A percentile compares a stretch with the other conserved stretches of the same genome.
These are phyloP conservation scores for Lithophane ornitopus DNA, from an alignment of 2,888 invertebrate species.

Conservation along the genomic window DNA sequence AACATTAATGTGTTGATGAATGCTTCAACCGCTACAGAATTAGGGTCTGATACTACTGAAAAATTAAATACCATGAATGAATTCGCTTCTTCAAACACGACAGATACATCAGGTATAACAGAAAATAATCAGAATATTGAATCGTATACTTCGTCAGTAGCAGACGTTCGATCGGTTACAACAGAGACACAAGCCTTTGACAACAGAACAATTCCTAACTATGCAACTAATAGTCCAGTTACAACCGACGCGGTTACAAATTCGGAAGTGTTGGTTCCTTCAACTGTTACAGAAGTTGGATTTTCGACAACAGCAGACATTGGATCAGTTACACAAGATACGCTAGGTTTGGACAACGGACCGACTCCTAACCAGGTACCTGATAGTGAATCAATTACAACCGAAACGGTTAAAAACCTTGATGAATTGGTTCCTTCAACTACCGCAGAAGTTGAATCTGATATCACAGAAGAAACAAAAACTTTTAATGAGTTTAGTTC, in stretches of 20 bases:
- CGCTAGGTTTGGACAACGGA: not conserved
- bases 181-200: not conserved
- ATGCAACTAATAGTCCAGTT: conserved; percentile 2
- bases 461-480: conserved; percentile 17
- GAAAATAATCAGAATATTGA: conserved; percentile 11
- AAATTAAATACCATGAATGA: conserved; percentile 5
- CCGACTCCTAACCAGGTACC: not conserved
- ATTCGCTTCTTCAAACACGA: not conserved
- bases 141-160: conserved; percentile 11
- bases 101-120: conserved; percentile 4
- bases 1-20: not conserved
- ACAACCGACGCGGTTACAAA: not conserved
- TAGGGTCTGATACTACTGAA: conserved; percentile 1
- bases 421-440: not conserved
- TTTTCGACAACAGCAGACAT: not conserved
- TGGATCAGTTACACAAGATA: not conserved
- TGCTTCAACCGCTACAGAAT: not conserved
- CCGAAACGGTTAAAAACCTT: not conserved
- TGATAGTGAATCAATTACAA: conserved; percentile 12
- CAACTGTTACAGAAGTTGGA: not conserved
- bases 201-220: not conserved
- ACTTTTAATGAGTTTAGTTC: not conserved
- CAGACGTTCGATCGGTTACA: not conserved
- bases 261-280: conserved; percentile 4
- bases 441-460: not conserved